Conservation (phyloP, 2,113 vertebrate genomes). For the Gavialis gangeticus region DNA sequence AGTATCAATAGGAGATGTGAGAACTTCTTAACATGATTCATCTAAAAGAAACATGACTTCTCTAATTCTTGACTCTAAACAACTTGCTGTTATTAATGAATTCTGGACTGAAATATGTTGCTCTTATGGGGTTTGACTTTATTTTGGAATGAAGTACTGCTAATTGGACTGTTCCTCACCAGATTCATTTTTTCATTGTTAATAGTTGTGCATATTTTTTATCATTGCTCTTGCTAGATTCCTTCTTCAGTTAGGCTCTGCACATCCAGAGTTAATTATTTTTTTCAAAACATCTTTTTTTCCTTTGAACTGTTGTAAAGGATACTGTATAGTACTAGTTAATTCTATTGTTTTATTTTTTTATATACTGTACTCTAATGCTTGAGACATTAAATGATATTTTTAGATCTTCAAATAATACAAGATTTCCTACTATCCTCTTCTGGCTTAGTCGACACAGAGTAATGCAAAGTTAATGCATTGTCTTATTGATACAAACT, state of each 20-base stretch:
- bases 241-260: not conserved
- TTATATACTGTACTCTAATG: not conserved
- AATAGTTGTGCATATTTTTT: not conserved
- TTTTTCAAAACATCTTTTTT: not conserved
- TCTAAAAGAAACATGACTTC: not conserved
- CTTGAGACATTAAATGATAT: not conserved
- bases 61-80: not conserved
- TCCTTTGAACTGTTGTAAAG: not conserved
- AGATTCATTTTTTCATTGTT: not conserved
- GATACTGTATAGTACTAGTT: not conserved
- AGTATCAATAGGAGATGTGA: not conserved
- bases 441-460: not conserved
- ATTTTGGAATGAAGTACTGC: not conserved
- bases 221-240: slow-evolving; percentile 1
- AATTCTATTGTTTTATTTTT: not conserved
- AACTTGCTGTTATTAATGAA: not conserved
- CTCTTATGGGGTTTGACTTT: not conserved
- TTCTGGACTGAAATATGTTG: not conserved
- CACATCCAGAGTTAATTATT: slow-evolving; percentile 4
- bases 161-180: not conserved
- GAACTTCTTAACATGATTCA: not conserved
- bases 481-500: not conserved
- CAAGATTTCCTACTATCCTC: not conserved
- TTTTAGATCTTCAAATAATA: not conserved
- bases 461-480: not conserved